These are phyloP conservation scores for Campoplex capitator DNA, from an alignment of 2,888 invertebrate species.

Conservation along the genomic window DNA sequence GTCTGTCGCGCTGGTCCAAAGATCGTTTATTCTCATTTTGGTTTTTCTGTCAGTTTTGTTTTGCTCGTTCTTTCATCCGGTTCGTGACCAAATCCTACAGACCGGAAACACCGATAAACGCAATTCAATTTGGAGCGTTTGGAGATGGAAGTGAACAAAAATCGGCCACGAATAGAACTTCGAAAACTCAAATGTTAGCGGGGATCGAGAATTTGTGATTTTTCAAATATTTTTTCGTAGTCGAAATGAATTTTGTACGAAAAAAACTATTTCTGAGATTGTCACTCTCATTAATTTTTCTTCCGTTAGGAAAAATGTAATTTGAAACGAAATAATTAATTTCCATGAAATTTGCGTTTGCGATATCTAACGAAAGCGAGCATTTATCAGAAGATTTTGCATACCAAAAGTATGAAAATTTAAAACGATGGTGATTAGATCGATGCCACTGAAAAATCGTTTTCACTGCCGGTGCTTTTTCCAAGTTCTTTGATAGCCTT, in stretches of 20 bases:
- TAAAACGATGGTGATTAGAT: not conserved
- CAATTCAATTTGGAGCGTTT: not conserved
- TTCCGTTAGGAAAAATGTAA: no score
- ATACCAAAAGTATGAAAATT: not conserved
- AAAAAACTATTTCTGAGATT: no score
- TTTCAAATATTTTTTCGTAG: not conserved
- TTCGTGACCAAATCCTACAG: constrained; percentile 31
- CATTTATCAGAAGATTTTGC: no score
- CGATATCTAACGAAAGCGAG: no score
- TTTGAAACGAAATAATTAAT: no score
- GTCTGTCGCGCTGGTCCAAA: constrained; percentile 48
- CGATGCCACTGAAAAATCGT: not conserved
- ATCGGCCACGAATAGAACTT: not conserved
- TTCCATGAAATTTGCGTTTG: no score
- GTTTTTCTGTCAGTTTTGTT: not conserved
- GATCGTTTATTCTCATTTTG: not conserved
- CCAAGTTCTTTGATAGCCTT: not conserved
- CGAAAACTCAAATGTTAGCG: not conserved
- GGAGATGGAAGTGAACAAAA: no score
- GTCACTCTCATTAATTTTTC: no score
- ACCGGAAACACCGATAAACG: constrained; percentile 30
- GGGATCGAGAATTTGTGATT: not conserved
- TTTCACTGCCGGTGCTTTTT: not conserved
- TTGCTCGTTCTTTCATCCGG: constrained; percentile 29
- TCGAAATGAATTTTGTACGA: no score